phyloP scores from a whole-genome alignment of 2,888 invertebrate species.

The Drosophila helvetica region DNA sequence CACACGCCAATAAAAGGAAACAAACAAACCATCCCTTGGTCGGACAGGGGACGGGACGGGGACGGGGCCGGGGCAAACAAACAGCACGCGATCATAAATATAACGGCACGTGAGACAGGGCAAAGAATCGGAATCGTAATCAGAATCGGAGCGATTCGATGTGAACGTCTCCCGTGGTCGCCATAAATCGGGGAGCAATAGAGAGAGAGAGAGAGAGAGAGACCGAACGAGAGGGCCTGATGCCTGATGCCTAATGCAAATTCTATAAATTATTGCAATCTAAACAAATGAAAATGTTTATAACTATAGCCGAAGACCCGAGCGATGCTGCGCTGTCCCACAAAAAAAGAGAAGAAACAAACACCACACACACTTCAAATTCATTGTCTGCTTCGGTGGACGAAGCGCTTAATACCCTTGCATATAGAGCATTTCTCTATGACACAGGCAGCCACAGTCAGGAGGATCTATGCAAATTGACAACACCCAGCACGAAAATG shows the following conservation, averaged over 20 bases:
- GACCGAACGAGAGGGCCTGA: neutral
- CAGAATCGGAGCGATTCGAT: slow-evolving; percentile 5
- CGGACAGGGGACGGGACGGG: neutral
- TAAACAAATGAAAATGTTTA: slow-evolving; percentile 36
- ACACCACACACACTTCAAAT: neutral
- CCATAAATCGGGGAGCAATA: slow-evolving; percentile 30
- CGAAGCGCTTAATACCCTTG: neutral
- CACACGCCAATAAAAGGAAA: slow-evolving; percentile 21
- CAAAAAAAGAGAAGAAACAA: slow-evolving; percentile 11
- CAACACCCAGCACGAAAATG: too few relatives aligned
- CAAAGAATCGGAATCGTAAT: neutral
- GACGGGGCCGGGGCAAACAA: slow-evolving; percentile 28
- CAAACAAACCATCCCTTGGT: slow-evolving; percentile 3
- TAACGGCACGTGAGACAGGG: slow-evolving; percentile 47
- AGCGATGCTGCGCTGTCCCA: neutral
- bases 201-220: too few relatives aligned
- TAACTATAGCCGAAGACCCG: neutral
- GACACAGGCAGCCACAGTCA: neutral
- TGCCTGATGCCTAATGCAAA: slow-evolving; percentile 30
- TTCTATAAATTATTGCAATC: slow-evolving; percentile 51
- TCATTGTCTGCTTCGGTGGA: neutral
- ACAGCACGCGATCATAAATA: slow-evolving; percentile 61
- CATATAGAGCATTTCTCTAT: neutral
- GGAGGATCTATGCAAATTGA: too few relatives aligned
- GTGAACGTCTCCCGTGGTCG: slow-evolving; percentile 41